phyloP scores from a whole-genome alignment of 2,888 invertebrate genomes.

The Tryphoninae sp. region DNA sequence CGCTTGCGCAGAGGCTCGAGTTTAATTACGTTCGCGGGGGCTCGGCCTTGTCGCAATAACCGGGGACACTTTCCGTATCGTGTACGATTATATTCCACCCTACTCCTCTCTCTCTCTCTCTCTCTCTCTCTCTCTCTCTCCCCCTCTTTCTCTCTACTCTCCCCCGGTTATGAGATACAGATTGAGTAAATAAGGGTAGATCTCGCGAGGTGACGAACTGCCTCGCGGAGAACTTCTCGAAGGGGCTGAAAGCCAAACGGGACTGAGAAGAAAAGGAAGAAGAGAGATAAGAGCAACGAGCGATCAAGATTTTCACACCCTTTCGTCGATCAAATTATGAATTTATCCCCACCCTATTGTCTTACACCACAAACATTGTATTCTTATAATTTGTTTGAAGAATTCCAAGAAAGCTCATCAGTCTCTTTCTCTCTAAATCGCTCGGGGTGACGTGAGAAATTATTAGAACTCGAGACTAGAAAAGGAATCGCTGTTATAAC shows the following conservation, averaged over 20 bases:
- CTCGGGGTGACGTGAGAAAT: slow-evolving; percentile 23
- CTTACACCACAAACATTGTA: slow-evolving; percentile 39
- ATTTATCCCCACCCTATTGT: slow-evolving; percentile 51
- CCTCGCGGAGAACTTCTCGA: background rate
- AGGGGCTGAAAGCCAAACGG: slow-evolving; percentile 34
- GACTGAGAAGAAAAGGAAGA: slow-evolving; percentile 13
- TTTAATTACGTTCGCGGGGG: slow-evolving; percentile 78
- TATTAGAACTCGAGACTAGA: slow-evolving; percentile 37
- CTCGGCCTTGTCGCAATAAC: slow-evolving; percentile 76
- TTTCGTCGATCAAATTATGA: slow-evolving; percentile 63
- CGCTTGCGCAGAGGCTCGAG: slow-evolving; percentile 64
- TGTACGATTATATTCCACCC: slow-evolving; percentile 67
- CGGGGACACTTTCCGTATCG: slow-evolving; percentile 67
- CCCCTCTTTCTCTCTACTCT: slow-evolving; percentile 28
- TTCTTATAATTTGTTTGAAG: slow-evolving; percentile 60
- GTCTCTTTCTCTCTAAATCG: slow-evolving; percentile 32
- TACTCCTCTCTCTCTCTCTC: slow-evolving; percentile 36
- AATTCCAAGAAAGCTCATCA: slow-evolving; percentile 52
- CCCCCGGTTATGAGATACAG: slow-evolving; percentile 67
- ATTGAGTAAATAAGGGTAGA: slow-evolving; percentile 68
- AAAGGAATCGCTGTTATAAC: slow-evolving; percentile 68
- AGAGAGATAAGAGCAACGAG: slow-evolving; percentile 30
- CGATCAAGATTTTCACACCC: slow-evolving; percentile 45
- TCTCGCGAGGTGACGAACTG: slow-evolving; percentile 51
- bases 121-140: background rate